Conservation (phyloP, 2,797 vertebrate species). For the Mus minutoides region DNA sequence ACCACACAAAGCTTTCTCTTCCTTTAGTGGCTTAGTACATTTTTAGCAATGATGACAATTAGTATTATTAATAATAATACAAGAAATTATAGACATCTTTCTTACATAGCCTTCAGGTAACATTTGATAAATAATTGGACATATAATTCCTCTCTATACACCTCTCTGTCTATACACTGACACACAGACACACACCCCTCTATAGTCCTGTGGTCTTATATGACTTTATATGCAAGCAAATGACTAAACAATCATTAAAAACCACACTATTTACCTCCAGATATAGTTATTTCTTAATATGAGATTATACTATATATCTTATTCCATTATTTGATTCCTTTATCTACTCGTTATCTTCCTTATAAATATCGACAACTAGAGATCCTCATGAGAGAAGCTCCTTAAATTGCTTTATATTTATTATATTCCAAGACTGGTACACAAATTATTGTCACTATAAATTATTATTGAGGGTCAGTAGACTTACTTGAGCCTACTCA, state of each 20-base stretch:
- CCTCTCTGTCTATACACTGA: background rate
- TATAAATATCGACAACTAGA: background rate
- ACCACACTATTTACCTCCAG: background rate
- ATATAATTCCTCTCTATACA: background rate
- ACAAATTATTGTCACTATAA: background rate
- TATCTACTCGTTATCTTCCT: background rate
- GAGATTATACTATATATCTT: background rate
- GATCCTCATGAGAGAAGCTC: background rate
- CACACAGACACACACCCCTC: background rate
- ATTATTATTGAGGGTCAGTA: background rate
- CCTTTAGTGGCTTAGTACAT: background rate
- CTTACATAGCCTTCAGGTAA: background rate
- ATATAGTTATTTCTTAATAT: background rate
- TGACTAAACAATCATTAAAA: background rate
- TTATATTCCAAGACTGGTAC: background rate
- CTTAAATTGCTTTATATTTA: background rate
- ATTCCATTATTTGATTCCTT: conserved; percentile 19
- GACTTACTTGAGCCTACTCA: background rate
- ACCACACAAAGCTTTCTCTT: background rate
- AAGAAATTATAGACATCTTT: background rate
- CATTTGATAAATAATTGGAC: conserved; percentile 16
- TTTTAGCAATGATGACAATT: conserved; percentile 47
- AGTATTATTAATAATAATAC: background rate
- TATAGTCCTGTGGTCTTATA: background rate
- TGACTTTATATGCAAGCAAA: background rate